Conservation (phyloP, 2,888 invertebrate genomes). For the Odiellus spinosus region DNA sequence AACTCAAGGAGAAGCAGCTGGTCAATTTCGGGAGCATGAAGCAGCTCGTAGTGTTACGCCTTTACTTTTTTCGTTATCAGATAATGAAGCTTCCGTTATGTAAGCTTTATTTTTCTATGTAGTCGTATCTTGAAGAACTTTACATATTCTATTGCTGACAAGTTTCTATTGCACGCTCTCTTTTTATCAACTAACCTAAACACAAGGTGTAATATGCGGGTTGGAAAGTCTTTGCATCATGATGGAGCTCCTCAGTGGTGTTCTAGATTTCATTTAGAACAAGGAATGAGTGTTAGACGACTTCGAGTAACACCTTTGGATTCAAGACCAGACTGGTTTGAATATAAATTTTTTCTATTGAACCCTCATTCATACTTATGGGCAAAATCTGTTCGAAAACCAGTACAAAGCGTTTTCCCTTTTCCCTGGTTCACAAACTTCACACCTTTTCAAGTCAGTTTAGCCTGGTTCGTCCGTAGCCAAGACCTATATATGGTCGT, state of each 20-base stretch:
- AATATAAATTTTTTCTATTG: constrained; percentile 2
- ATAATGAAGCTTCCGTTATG: constrained; percentile 60
- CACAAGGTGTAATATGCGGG: constrained; percentile 37
- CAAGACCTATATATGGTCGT: too few relatives aligned
- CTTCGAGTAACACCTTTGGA: constrained; percentile 43
- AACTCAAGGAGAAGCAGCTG: constrained; percentile 50
- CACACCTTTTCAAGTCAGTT: too few relatives aligned
- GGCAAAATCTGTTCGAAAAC: too few relatives aligned
- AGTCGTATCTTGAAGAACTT: neutral
- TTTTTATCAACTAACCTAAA: too few relatives aligned
- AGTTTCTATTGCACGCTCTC: too few relatives aligned
- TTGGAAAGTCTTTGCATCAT: constrained; percentile 50
- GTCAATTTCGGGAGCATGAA: constrained; percentile 90
- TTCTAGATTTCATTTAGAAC: constrained; percentile 66
- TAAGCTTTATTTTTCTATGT: constrained; percentile 35
- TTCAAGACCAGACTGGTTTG: constrained; percentile 43
- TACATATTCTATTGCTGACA: too few relatives aligned
- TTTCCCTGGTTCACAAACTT: too few relatives aligned
- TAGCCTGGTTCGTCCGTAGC: too few relatives aligned
- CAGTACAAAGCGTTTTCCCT: too few relatives aligned
- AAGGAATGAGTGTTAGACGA: constrained; percentile 49
- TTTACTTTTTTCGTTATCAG: constrained; percentile 80
- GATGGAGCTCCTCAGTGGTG: constrained; percentile 50
- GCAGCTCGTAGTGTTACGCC: constrained; percentile 80
- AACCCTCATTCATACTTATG: too few relatives aligned